Percentiles rank a stretch among this genome's conserved stretches.
These are phyloP conservation scores for Drosophila ustulata DNA, from an alignment of 2,888 invertebrate species.

Conservation along the genomic window DNA sequence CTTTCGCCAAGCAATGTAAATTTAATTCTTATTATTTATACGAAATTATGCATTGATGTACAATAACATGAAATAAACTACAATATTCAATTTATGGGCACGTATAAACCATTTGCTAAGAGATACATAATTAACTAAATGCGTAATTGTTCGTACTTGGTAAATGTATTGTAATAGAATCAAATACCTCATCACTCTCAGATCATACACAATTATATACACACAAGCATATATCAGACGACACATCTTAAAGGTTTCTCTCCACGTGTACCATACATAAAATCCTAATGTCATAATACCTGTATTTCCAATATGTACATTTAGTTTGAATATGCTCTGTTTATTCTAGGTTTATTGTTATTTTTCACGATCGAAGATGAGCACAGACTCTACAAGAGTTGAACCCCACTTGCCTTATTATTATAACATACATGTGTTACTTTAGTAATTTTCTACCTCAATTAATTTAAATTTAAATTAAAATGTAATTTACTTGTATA, in stretches of 20 bases:
- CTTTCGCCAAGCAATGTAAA: slow-evolving; percentile 48
- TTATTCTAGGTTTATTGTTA: slow-evolving; percentile 69
- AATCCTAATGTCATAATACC: slow-evolving; percentile 18
- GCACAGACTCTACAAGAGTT: slow-evolving; percentile 72
- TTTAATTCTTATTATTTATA: slow-evolving; percentile 44
- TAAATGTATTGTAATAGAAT: slow-evolving; percentile 53
- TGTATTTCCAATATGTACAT: slow-evolving; percentile 50
- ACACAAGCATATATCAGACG: slow-evolving; percentile 5
- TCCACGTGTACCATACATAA: slow-evolving; percentile 28
- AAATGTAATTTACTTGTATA: slow-evolving; percentile 68
- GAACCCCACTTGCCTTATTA: slow-evolving; percentile 75
- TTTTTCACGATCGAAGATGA: slow-evolving; percentile 62
- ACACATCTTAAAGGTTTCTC: slow-evolving; percentile 43
- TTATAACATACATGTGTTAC: slow-evolving; percentile 72
- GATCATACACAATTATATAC: slow-evolving; percentile 30
- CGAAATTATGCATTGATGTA: slow-evolving; percentile 27
- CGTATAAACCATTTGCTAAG: slow-evolving; percentile 17
- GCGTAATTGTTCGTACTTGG: slow-evolving; percentile 39
- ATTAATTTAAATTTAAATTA: slow-evolving; percentile 66
- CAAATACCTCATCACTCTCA: slow-evolving; percentile 76
- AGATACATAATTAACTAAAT: slow-evolving; percentile 3
- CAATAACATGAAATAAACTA: slow-evolving; percentile 27
- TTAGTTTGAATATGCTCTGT: slow-evolving; percentile 49
- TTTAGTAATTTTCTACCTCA: slow-evolving; percentile 81
- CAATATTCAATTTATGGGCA: slow-evolving; percentile 31